A percentile compares a stretch with the other conserved stretches of the same genome.
These are phyloP conservation scores for Eidolon dupreanum DNA, from an alignment of 2,797 vertebrate species.

Conservation along the genomic window DNA sequence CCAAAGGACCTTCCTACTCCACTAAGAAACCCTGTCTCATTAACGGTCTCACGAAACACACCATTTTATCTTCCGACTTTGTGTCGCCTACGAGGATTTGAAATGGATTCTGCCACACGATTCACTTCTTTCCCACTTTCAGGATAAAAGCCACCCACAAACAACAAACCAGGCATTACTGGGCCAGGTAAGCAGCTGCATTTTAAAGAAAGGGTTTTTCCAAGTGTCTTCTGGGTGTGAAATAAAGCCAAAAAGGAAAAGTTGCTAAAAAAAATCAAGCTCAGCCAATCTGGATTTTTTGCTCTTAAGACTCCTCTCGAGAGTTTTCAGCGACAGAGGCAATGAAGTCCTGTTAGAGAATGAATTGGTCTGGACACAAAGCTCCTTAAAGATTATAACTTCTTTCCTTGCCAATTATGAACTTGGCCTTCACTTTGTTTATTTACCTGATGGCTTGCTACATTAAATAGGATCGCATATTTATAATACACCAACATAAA, in stretches of 20 bases:
- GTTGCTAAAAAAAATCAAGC: neutral
- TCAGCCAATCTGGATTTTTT: neutral
- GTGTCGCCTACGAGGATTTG: neutral
- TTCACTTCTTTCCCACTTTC: conserved; percentile 20
- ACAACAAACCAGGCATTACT: neutral
- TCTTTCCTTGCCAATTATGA: conserved; percentile 78
- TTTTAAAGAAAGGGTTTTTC: conserved; percentile 53
- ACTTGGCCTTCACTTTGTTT: conserved; percentile 79
- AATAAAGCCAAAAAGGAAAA: neutral
- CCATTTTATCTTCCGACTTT: neutral
- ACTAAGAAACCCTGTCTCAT: neutral
- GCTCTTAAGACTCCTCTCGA: conserved; percentile 39
- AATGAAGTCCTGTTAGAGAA: conserved; percentile 65
- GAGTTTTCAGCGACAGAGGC: neutral
- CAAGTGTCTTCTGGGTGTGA: neutral
- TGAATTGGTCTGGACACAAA: conserved; percentile 63
- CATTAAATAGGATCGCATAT: conserved; percentile 73
- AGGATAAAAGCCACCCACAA: neutral
- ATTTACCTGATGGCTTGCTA: conserved; percentile 77
- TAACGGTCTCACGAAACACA: neutral
- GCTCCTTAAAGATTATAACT: conserved; percentile 70
- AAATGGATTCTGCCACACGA: neutral
- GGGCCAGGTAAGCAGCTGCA: neutral
- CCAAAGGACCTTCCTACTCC: neutral
- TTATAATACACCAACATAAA: conserved; percentile 72